Evolutionary conservation across 2,888 invertebrate species (phyloP).

Genomic region (Polylopha cassiicola): DNA sequence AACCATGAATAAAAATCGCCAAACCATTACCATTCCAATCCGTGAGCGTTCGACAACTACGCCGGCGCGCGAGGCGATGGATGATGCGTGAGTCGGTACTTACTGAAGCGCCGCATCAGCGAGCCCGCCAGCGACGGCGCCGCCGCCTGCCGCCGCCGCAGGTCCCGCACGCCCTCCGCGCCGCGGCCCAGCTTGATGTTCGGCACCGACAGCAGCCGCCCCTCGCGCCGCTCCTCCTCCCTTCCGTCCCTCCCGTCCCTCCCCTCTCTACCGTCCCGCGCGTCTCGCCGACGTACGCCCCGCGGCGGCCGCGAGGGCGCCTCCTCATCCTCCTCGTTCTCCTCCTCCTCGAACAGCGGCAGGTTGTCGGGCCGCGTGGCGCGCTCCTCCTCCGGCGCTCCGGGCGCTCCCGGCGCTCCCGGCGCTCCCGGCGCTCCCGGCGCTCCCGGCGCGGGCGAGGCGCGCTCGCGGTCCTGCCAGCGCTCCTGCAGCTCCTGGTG

Average conservation of each 20-base stretch:
- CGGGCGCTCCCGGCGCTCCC: too few species aligned
- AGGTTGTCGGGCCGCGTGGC: constrained; percentile 79
- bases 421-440: constrained; percentile 41
- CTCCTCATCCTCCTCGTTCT: constrained; percentile 54
- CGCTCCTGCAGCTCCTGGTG: constrained; percentile 51
- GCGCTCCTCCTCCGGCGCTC: constrained; percentile 34
- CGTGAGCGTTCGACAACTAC: constrained; percentile 48
- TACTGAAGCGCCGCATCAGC: constrained; percentile 92
- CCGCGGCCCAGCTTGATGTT: constrained; percentile 81
- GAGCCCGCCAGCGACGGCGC: constrained; percentile 78
- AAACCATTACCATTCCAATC: constrained; percentile 67
- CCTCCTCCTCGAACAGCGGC: constrained; percentile 70
- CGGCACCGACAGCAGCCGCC: constrained; percentile 85
- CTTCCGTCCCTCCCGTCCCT: constrained; percentile 47
- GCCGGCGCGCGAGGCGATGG: constrained; percentile 37
- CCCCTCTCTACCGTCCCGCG: constrained; percentile 46
- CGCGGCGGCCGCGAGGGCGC: constrained; percentile 66
- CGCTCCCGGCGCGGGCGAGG: constrained; percentile 35
- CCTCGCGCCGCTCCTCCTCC: constrained; percentile 74
- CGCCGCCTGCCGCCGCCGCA: constrained; percentile 72
- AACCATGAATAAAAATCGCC: constrained; percentile 50
- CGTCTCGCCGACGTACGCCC: constrained; percentile 57
- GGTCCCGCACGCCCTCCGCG: constrained; percentile 73
- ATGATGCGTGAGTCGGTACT: constrained; percentile 76
- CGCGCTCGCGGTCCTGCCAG: constrained; percentile 57